Conservation (phyloP, 2,888 invertebrate genomes). For the Heliconius sara region DNA sequence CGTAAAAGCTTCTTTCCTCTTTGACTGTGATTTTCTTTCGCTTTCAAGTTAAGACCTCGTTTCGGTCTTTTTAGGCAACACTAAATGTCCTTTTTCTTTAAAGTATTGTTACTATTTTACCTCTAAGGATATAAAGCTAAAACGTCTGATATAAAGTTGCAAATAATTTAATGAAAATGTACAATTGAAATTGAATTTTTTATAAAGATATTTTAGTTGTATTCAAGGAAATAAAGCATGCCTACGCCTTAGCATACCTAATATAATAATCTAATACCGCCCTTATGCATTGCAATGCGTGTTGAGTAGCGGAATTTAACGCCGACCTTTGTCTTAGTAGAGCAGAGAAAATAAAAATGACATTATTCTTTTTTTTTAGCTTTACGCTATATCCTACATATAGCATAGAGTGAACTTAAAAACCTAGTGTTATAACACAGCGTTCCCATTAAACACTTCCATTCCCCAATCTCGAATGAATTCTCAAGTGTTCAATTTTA, state of each 20-base stretch:
- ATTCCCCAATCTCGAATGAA: no score
- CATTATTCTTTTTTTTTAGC: no score
- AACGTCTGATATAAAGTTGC: background rate
- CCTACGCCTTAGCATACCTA: no score
- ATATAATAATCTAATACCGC: no score
- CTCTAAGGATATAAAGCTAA: background rate
- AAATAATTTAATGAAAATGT: background rate
- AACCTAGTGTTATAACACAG: no score
- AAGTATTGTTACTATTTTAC: conserved; percentile 1
- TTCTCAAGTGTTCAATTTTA: no score
- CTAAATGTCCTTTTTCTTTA: conserved; percentile 23
- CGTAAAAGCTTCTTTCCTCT: conserved; percentile 22
- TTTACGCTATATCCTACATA: no score
- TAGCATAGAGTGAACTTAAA: no score
- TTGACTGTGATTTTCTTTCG: conserved; percentile 25
- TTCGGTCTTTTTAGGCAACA: conserved; percentile 21
- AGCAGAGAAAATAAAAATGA: no score
- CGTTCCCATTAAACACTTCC: no score
- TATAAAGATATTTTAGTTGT: background rate
- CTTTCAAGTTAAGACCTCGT: conserved; percentile 29
- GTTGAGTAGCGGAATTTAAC: background rate
- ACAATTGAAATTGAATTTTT: background rate
- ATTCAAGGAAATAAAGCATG: no score
- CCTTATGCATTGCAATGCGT: no score
- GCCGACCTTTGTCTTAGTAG: background rate